Percentiles rank a stretch among this genome's conserved stretches.
These are phyloP conservation scores for Anthonomus grandis DNA, from an alignment of 1,140 invertebrate species.

Conservation along the genomic window DNA sequence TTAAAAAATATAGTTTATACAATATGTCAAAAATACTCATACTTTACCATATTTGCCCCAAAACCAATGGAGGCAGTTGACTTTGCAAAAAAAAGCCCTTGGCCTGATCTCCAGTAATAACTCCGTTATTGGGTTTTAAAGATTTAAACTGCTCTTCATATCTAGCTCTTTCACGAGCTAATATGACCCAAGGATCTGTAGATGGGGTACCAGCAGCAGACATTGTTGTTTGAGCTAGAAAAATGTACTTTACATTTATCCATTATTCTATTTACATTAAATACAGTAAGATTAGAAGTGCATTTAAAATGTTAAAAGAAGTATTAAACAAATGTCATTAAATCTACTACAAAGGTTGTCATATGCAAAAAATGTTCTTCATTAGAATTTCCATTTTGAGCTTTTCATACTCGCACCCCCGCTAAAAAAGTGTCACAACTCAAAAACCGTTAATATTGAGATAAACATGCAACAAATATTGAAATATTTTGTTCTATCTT, in stretches of 20 bases:
- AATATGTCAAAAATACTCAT: no score
- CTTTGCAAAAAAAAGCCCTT: conserved; percentile 92
- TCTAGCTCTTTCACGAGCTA: conserved; percentile 78
- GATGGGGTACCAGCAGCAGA: conserved; percentile 48
- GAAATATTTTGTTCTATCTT: no score
- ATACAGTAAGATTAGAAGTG: not conserved
- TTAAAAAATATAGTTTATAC: no score
- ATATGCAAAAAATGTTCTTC: no score
- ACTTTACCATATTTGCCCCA: conserved; percentile 96
- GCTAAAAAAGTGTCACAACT: no score
- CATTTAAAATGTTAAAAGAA: no score
- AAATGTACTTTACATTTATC: not conserved
- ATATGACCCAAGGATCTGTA: conserved; percentile 83
- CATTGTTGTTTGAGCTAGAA: conserved; percentile 30
- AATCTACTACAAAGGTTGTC: no score
- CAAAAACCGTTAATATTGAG: no score
- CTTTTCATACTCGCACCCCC: no score
- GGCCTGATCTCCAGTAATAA: conserved; percentile 90
- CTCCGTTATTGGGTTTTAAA: conserved; percentile 82
- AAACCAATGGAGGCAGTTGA: conserved; percentile 77
- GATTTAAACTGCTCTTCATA: conserved; percentile 91
- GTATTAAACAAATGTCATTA: conserved; percentile 1
- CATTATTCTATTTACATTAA: not conserved
- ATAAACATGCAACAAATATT: no score
- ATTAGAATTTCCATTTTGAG: no score